Percentiles rank a stretch among this genome's conserved stretches.
phyloP scores from a whole-genome alignment of 2,113 vertebrate genomes.

The Cairina moschata region DNA sequence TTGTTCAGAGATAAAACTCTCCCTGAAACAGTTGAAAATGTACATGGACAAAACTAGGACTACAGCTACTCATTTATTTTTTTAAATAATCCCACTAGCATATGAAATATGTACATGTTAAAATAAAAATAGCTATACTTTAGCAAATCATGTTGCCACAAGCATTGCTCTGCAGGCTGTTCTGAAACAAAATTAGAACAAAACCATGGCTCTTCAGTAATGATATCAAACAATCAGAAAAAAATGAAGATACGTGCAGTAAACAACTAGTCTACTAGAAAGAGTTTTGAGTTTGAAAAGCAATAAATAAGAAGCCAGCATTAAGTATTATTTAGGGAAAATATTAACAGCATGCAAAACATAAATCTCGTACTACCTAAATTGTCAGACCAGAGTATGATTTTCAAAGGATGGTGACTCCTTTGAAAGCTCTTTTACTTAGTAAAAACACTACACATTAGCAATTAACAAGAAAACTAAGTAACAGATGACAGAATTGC shows the following conservation, averaged over 20 bases:
- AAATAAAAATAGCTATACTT: background rate
- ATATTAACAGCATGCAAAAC: slow-evolving; percentile 38
- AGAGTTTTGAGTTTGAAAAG: background rate
- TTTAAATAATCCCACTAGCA: background rate
- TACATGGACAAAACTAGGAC: background rate
- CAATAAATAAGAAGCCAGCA: background rate
- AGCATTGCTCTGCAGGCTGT: background rate
- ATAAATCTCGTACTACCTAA: background rate
- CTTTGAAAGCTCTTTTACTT: slow-evolving; percentile 59
- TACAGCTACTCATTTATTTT: background rate
- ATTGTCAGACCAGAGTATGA: background rate
- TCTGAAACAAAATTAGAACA: slow-evolving; percentile 23
- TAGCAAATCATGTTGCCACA: background rate
- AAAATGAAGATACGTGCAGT: slow-evolving; percentile 1
- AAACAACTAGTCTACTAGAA: background rate
- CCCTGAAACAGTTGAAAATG: background rate
- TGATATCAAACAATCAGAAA: slow-evolving; percentile 20
- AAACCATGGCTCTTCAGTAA: background rate
- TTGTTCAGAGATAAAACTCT: background rate
- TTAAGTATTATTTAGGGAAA: background rate
- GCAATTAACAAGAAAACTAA: slow-evolving; percentile 34
- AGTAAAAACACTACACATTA: slow-evolving; percentile 45
- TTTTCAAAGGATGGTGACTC: slow-evolving; percentile 50
- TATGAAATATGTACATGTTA: background rate
- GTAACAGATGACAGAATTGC: slow-evolving; percentile 63